Percentiles rank a stretch among this genome's conserved stretches.
Evolutionary conservation across 92 coral and sea anemone genomes (phyloP).

Genomic region (Porites rus): DNA sequence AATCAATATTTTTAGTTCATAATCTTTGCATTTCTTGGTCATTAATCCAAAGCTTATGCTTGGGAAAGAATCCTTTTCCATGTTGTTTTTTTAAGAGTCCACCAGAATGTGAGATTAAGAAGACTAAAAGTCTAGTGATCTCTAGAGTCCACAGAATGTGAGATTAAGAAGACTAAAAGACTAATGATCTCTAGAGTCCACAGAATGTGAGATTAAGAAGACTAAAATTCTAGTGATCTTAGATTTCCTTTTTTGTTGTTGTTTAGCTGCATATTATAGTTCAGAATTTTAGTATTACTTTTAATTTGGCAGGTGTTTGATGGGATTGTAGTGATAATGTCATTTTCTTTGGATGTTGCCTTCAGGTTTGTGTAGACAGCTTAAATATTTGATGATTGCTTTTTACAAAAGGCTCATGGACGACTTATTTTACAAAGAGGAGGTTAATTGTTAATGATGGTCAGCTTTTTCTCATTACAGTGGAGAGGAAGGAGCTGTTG

Average conservation of each 20-base stretch:
- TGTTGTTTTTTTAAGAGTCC: background rate
- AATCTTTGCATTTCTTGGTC: too few species aligned
- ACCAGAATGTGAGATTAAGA: too few species aligned
- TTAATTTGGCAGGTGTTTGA: constrained; percentile 83
- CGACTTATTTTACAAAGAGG: too few species aligned
- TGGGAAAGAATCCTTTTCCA: too few species aligned
- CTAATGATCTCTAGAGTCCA: background rate
- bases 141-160: background rate
- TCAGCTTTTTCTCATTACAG: constrained; percentile 31
- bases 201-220: background rate
- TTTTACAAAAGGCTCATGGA: too few species aligned
- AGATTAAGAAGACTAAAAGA: too few species aligned
- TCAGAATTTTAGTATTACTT: background rate
- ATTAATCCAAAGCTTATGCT: too few species aligned
- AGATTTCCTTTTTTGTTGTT: too few species aligned
- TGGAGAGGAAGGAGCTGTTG: constrained; percentile 75
- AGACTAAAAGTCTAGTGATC: too few species aligned
- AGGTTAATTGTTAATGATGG: background rate
- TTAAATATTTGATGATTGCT: background rate
- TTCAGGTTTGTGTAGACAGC: constrained; percentile 74
- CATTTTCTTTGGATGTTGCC: constrained; percentile 92
- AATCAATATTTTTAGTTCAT: too few species aligned
- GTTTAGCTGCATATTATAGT: too few species aligned
- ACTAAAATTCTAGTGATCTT: too few species aligned
- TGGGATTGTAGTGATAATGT: constrained; percentile 91